Percentiles rank a stretch among this genome's conserved stretches.
Conservation (phyloP, 2,888 invertebrate genomes). For the Pristionchus arcanus region DNA sequence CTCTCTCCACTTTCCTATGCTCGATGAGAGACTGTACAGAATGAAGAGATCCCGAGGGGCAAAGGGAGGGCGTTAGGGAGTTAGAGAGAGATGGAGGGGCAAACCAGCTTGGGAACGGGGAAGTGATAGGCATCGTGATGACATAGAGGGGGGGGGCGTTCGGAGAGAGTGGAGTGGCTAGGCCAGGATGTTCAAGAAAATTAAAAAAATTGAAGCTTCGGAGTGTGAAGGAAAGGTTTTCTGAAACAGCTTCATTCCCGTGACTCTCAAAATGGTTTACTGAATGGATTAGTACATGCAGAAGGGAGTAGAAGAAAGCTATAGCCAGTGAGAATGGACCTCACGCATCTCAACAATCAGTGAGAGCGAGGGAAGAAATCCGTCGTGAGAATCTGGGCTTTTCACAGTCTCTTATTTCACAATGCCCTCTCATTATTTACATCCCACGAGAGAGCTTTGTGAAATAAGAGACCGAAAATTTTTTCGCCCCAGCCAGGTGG, state of each 20-base stretch:
- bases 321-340: not conserved
- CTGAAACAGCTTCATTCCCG: no score
- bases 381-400: not conserved
- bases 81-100: slow-evolving; percentile 14
- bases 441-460: no score
- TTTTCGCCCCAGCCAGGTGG: no score
- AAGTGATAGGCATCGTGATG: slow-evolving; percentile 27
- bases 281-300: no score
- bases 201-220: no score
- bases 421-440: no score
- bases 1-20: no score
- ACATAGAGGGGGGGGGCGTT: not conserved
- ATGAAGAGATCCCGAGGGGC: not conserved
- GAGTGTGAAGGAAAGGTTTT: no score
- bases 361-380: not conserved
- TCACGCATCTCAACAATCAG: not conserved
- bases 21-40: not conserved
- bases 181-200: no score
- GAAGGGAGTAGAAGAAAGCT: not conserved
- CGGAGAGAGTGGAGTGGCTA: not conserved
- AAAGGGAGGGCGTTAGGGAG: slow-evolving; percentile 37
- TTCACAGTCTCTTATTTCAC: no score
- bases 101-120: slow-evolving; percentile 43
- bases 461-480: no score
- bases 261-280: no score